These are phyloP conservation scores for Vanessa cardui DNA, from an alignment of 2,888 invertebrate genomes.

Conservation along the genomic window DNA sequence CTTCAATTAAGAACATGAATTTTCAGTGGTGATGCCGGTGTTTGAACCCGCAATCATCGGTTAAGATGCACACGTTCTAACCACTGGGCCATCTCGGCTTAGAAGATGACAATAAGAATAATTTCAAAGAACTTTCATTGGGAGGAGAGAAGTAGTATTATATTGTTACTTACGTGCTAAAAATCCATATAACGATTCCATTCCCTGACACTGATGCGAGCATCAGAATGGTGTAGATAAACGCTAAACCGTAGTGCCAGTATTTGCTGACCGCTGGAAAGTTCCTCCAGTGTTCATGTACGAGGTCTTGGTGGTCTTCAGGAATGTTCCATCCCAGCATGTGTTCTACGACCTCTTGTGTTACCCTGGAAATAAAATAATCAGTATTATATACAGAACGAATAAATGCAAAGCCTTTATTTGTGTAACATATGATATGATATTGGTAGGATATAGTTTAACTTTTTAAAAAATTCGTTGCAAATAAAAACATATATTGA, in stretches of 20 bases:
- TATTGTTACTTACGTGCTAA: slow-evolving; percentile 84
- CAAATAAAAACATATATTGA: neutral
- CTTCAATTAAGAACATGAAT: too few species aligned
- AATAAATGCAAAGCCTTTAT: too few species aligned
- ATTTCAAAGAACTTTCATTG: neutral
- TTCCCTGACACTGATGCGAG: slow-evolving; percentile 85
- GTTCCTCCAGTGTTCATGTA: slow-evolving; percentile 87
- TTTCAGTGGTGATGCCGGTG: too few species aligned
- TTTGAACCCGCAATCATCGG: too few species aligned
- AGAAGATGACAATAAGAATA: neutral
- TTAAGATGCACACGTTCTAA: too few species aligned
- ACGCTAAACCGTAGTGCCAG: slow-evolving; percentile 85
- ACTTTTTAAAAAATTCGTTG: too few species aligned
- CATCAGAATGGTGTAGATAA: slow-evolving; percentile 85
- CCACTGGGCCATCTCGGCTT: too few species aligned
- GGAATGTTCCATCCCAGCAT: slow-evolving; percentile 88
- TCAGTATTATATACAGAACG: too few species aligned
- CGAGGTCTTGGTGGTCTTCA: slow-evolving; percentile 84
- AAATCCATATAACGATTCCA: slow-evolving; percentile 88
- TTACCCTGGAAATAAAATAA: slow-evolving; percentile 57
- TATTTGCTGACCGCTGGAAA: slow-evolving; percentile 86
- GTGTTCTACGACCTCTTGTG: slow-evolving; percentile 70
- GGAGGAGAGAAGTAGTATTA: neutral
- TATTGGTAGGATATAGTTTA: neutral
- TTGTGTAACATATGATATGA: neutral